phyloP scores from a whole-genome alignment of 2,888 invertebrate species.

The Acholoe squamosa region DNA sequence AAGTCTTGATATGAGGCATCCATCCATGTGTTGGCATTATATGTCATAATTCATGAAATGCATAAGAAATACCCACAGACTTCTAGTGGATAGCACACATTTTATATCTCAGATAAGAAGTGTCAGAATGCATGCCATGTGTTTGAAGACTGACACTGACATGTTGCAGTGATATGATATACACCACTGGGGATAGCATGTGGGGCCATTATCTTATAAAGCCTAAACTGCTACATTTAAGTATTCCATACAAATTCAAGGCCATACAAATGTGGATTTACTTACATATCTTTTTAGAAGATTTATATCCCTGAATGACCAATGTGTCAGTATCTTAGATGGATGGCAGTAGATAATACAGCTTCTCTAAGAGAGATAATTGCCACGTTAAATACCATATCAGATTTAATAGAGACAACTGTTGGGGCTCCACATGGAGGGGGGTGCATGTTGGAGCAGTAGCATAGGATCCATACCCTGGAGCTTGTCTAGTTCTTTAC shows the following conservation, averaged over 20 bases:
- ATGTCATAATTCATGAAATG: not conserved
- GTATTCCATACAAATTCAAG: too few relatives aligned
- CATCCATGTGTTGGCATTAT: not conserved
- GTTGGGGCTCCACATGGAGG: not conserved
- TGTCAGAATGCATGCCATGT: not conserved
- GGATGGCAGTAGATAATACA: not conserved
- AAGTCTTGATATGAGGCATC: not conserved
- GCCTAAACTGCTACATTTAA: too few relatives aligned
- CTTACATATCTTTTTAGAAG: not conserved
- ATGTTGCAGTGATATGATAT: not conserved
- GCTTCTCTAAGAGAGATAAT: not conserved
- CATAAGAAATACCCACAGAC: not conserved
- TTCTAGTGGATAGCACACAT: not conserved
- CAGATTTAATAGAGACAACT: too few relatives aligned
- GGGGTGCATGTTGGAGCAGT: not conserved
- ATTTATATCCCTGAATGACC: not conserved
- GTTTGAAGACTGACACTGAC: not conserved
- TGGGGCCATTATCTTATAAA: not conserved
- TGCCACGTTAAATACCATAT: not conserved
- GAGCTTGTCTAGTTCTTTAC: not conserved
- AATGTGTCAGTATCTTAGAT: not conserved
- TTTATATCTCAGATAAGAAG: not conserved
- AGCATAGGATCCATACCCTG: not conserved
- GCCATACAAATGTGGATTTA: too few relatives aligned
- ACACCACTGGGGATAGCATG: not conserved